Percentiles rank a stretch among this genome's conserved stretches.
phyloP scores from a whole-genome alignment of 2,113 vertebrate genomes.

The Pantherophis guttatus region DNA sequence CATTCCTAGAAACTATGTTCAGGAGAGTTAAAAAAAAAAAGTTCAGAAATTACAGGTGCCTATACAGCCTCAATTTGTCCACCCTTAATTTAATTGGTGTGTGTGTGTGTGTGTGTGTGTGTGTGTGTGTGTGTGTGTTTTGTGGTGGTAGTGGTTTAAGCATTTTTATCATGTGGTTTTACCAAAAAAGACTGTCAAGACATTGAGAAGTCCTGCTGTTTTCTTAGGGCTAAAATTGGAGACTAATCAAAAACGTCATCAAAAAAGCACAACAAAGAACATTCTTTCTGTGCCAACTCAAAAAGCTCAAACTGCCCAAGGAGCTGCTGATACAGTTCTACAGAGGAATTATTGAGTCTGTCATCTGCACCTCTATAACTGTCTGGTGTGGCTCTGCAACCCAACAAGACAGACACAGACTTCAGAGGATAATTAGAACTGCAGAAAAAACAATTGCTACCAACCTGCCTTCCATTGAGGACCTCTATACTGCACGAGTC shows the following conservation, averaged over 20 bases:
- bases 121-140: not conserved
- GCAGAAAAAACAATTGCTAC: no score
- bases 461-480: no score
- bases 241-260: not conserved
- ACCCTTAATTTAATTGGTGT: not conserved
- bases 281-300: no score
- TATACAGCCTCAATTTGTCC: not conserved
- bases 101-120: not conserved
- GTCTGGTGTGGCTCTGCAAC: no score
- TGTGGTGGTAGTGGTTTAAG: not conserved
- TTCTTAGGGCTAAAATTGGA: not conserved
- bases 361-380: no score
- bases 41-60: not conserved
- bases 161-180: not conserved
- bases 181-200: not conserved
- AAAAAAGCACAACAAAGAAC: no score
- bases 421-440: no score
- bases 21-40: not conserved
- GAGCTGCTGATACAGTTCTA: no score
- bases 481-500: no score
- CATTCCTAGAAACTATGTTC: not conserved
- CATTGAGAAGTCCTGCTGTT: not conserved
- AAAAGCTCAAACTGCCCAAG: no score
- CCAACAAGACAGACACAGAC: no score
- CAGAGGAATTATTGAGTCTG: no score